Conservation (phyloP, 2,113 vertebrate species). For the Ascaphus truei region DNA sequence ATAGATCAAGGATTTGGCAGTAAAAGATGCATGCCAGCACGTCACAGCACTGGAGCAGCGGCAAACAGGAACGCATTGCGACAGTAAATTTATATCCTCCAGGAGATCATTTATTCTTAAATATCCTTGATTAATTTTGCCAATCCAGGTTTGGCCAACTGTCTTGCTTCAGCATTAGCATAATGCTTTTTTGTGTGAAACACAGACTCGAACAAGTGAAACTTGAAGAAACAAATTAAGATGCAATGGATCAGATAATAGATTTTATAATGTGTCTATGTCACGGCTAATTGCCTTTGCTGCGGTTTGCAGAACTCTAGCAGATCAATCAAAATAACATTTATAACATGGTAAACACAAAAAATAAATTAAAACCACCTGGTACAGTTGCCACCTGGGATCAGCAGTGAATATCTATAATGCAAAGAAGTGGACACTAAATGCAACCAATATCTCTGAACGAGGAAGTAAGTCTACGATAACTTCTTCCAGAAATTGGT, state of each 20-base stretch:
- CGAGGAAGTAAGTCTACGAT: not conserved
- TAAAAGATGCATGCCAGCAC: conserved; percentile 56
- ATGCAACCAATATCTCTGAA: not conserved
- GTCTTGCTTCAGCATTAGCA: conserved; percentile 59
- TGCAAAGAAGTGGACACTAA: not conserved
- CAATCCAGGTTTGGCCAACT: conserved; percentile 52
- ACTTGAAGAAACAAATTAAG: conserved; percentile 55
- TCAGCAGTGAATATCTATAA: not conserved
- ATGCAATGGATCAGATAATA: conserved; percentile 59
- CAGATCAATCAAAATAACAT: conserved; percentile 59
- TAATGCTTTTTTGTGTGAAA: conserved; percentile 69
- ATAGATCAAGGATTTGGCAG: conserved; percentile 57
- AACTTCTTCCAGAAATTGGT: conserved; percentile 5
- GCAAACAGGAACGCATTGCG: conserved; percentile 50
- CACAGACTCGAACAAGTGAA: conserved; percentile 62
- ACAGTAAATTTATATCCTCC: conserved; percentile 68
- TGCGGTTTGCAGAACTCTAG: conserved; percentile 49
- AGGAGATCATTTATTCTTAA: conserved; percentile 59
- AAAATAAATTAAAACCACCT: conserved; percentile 48
- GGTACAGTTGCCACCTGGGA: conserved; percentile 46
- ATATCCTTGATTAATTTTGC: conserved; percentile 68
- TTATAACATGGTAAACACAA: conserved; percentile 58
- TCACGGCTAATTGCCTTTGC: conserved; percentile 50
- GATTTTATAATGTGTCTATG: conserved; percentile 60
- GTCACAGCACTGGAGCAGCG: conserved; percentile 51